Percentiles rank a stretch among this genome's conserved stretches.
Evolutionary conservation across 64 coral and sea anemone genomes (phyloP).

Genomic region (Montipora foliosa): DNA sequence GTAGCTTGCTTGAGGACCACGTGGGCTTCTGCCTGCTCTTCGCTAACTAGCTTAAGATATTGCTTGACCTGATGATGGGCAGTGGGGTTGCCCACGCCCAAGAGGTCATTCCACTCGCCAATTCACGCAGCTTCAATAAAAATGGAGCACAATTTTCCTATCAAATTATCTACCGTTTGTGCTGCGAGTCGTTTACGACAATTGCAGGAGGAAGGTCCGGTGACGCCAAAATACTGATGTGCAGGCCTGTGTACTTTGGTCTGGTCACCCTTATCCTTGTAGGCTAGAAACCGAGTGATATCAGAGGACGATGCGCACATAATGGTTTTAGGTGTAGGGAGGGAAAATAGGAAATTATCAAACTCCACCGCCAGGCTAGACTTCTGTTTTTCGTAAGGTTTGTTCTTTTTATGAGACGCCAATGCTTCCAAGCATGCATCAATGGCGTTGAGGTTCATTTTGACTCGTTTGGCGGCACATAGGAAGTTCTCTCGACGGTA

Average conservation of each 20-base stretch:
- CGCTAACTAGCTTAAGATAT: constrained; percentile 26
- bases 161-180: constrained; percentile 28
- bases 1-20: constrained; percentile 51
- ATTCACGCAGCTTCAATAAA: constrained; percentile 16
- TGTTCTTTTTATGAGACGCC: background rate
- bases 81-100: constrained; percentile 19
- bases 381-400: constrained; percentile 45
- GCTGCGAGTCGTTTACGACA: constrained; percentile 40
- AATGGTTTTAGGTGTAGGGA: constrained; percentile 14
- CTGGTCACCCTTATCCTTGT: constrained; percentile 30
- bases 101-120: background rate
- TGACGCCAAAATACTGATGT: background rate
- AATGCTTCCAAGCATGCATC: background rate
- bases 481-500: background rate
- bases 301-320: background rate
- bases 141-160: constrained; percentile 52
- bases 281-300: constrained; percentile 39
- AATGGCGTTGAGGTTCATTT: background rate
- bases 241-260: background rate
- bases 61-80: constrained; percentile 5
- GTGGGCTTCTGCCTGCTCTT: constrained; percentile 39
- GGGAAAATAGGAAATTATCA: constrained; percentile 20
- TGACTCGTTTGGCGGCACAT: background rate
- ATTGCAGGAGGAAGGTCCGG: background rate
- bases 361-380: background rate